Base-by-base conservation (phyloP, 2,797 vertebrate genomes). In the Falco concolor region DNA sequence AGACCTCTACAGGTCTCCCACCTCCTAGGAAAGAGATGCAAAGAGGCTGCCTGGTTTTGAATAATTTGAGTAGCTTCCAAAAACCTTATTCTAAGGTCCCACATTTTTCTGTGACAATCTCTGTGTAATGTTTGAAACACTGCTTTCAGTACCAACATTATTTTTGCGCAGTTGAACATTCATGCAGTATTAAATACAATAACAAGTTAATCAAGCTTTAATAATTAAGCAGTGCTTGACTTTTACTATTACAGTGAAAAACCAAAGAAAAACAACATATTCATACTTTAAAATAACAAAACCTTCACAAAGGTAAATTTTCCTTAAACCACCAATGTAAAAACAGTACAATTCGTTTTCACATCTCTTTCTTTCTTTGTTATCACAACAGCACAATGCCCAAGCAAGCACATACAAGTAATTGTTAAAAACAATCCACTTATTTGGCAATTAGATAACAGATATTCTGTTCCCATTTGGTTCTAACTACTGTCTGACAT, bases 151-250 rank as follows among this genome's bases (percentile, higher is more conserved):
- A 40, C 44, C 65, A 22, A 11, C 72, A 14, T 77, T 60, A 27
- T 3, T 84, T 89, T 40, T 68, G 36, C 61, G 68, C 74, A 75
- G 49, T 20, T 89, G 69, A 70, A 67, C 45, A 20, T 24, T 64
- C 61, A 89, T 52, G 49, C 49, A 67, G 20, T 42, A 81, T 45
- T 81, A 64, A 93, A 72, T 67, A 44, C 25, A 84, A 2, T 40
- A 87, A 70, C 27, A 68, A 75, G 40, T 68, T 89, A 91, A 93
- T 68, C 74, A 75, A 84, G 36, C 53, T 84, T 79, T 47, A 82
- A 72, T 78, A 89, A 82, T 87, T 52, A 44, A 91, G 10, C 30
- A 47, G 42, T 8, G 57, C n/a, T 63, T 75, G 52, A 63, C 40
- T 60, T 44, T 45, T 16, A 16, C 78, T n/a, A 9, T n/a, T 40